These are phyloP conservation scores for Rhea pennata DNA, from an alignment of 2,113 vertebrate species.

Conservation along the genomic window DNA sequence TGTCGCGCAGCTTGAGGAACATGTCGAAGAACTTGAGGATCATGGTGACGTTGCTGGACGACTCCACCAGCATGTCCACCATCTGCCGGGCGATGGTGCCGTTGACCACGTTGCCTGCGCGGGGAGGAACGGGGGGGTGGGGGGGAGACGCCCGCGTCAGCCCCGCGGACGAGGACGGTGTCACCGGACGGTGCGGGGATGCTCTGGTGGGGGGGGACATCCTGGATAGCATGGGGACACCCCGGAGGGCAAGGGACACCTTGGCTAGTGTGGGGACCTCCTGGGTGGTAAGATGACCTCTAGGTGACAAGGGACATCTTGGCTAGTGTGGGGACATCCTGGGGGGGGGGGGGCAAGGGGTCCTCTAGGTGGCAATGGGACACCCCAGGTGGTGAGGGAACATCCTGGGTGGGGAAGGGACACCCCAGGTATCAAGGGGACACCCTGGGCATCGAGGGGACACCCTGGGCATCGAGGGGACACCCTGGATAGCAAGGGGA, in stretches of 20 bases:
- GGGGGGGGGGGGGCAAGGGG: not conserved
- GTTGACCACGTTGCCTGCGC: conserved; percentile 91
- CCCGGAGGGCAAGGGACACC: not conserved
- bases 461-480: not conserved
- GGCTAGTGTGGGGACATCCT: too few relatives aligned
- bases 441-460: too few relatives aligned
- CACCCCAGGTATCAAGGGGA: too few relatives aligned
- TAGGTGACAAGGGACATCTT: accelerated
- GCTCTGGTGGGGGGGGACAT: too few relatives aligned
- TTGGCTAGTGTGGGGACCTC: accelerated
- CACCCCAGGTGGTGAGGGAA: too few relatives aligned
- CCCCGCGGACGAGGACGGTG: not conserved
- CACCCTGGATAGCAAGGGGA: not conserved
- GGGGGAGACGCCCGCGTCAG: accelerated
- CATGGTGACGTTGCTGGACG: conserved; percentile 98
- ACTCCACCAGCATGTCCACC: conserved; percentile 99
- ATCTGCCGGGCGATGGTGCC: conserved; percentile 96
- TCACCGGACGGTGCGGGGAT: too few relatives aligned
- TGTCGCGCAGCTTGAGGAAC: conserved; percentile 98
- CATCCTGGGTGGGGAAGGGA: too few relatives aligned
- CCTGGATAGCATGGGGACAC: not conserved
- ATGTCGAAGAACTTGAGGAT: conserved; percentile 99
- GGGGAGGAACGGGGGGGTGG: accelerated
- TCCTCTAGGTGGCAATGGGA: too few relatives aligned
- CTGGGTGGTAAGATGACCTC: too few relatives aligned